phyloP scores from a whole-genome alignment of 2,888 invertebrate species.

The Lagria hirta region DNA sequence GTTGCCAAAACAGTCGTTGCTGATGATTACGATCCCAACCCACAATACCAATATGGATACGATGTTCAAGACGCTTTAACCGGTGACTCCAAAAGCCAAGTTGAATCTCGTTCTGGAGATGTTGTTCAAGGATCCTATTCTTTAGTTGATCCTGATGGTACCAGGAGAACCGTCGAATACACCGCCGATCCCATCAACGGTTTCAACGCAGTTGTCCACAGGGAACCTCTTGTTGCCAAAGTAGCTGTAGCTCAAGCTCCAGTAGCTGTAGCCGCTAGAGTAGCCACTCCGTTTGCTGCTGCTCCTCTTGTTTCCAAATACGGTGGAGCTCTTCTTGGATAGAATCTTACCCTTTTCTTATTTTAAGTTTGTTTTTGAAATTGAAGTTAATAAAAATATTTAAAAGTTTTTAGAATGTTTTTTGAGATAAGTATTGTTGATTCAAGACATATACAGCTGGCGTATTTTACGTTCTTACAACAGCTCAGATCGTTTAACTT shows the following conservation, averaged over 20 bases:
- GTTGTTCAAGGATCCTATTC: constrained; percentile 63
- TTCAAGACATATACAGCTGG: no score
- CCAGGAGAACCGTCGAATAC: constrained; percentile 58
- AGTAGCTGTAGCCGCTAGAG: constrained; percentile 37
- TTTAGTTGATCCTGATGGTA: constrained; percentile 63
- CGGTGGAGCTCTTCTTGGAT: no score
- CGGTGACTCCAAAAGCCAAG: constrained; percentile 62
- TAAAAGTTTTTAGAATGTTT: no score
- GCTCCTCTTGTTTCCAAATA: no score
- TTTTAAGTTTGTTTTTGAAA: no score
- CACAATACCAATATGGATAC: constrained; percentile 58
- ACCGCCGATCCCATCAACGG: constrained; percentile 52
- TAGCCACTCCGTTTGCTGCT: no score
- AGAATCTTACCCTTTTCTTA: no score
- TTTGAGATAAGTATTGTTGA: no score
- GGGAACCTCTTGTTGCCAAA: constrained; percentile 51
- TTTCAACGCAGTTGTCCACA: constrained; percentile 60
- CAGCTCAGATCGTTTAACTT: no score
- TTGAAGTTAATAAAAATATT: no score
- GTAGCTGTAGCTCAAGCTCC: constrained; percentile 37
- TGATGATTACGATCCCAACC: constrained; percentile 43
- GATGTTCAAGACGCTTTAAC: constrained; percentile 57
- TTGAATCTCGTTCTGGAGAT: constrained; percentile 65
- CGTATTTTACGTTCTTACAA: no score
- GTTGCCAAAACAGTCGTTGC: constrained; percentile 31